Base-by-base conservation (phyloP, 2,113 vertebrate genomes). In the Heteronetta atricapilla region DNA sequence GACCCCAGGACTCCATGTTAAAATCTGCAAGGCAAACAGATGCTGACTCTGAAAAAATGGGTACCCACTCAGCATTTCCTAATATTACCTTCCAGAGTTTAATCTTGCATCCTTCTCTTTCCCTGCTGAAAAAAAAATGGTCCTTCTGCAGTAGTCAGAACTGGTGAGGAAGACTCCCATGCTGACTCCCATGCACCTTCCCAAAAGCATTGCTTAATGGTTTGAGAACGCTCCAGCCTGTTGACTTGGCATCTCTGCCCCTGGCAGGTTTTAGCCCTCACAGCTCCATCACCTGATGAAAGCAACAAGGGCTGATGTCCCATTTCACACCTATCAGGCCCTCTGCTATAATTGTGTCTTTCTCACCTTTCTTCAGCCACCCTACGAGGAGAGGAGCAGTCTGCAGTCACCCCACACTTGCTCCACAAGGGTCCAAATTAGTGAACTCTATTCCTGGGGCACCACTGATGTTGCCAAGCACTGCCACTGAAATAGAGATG, bases 291-390 rank as follows among this genome's bases (percentile, higher is more conserved):
- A 38, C 8, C 13, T 59, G 31, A 5, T 63, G 38, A 77, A 78
- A 77, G 48, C 46, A 53, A 53, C 26, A 64, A 79, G 6, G 21
- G 21, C 23, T 29, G 52, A 33, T 38, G 5, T 33, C 17, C 19
- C 7, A 76, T 72, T 52, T 67, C 38, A 50, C 8, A 13, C 53
- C 62, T 42, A 48, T 14, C 29, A 63, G 11, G 4, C 8, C 3
- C 21, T 92, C 18, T 56, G 44, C 34, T 34, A 17, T 14, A 23
- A 50, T 31, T 31, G 10, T 13, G 16, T 52, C 6, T 34, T 22
- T 59, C 33, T 31, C 0, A 0, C 29, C 26, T 11, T 50, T 69
- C 40, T 72, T 13, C 52, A 86, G 26, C 13, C 58, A 7, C 4
- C 3, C 11, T 67, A 8, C 33, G 20, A 75, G 56, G 13, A 88